A percentile compares a stretch with the other conserved stretches of the same genome.
phyloP scores from a whole-genome alignment of 2,113 vertebrate species.

The Microtus pennsylvanicus region DNA sequence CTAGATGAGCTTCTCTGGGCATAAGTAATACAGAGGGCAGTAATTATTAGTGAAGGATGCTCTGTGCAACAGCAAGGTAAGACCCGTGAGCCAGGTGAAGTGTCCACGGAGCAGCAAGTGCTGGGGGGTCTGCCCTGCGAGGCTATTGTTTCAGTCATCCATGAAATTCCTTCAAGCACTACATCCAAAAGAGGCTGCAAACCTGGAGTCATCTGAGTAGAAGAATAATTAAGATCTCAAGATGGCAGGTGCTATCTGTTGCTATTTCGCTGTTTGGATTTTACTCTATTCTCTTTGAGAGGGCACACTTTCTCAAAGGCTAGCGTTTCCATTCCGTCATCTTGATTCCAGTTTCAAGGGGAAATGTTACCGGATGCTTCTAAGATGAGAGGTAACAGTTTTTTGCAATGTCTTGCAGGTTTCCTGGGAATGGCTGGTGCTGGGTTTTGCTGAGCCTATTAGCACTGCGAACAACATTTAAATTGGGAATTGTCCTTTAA shows the following conservation, averaged over 20 bases:
- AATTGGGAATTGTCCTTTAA: constrained; percentile 69
- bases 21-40: neutral
- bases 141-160: neutral
- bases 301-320: neutral
- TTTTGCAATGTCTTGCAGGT: neutral
- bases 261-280: neutral
- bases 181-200: neutral
- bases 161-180: neutral
- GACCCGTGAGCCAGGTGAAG: neutral
- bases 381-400: neutral
- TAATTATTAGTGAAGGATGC: neutral
- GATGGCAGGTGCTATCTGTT: neutral
- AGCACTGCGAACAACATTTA: constrained; percentile 42
- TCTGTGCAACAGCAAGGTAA: neutral
- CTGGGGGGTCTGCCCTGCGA: neutral
- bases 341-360: neutral
- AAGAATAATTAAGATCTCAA: neutral
- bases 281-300: neutral
- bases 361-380: neutral
- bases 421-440: constrained; percentile 11
- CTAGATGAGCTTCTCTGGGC: neutral
- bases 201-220: neutral
- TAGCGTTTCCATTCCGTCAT: neutral
- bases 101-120: neutral
- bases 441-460: constrained; percentile 40